Evolutionary conservation across 1,140 invertebrate species (phyloP).

Genomic region (Aphidius ervi): DNA sequence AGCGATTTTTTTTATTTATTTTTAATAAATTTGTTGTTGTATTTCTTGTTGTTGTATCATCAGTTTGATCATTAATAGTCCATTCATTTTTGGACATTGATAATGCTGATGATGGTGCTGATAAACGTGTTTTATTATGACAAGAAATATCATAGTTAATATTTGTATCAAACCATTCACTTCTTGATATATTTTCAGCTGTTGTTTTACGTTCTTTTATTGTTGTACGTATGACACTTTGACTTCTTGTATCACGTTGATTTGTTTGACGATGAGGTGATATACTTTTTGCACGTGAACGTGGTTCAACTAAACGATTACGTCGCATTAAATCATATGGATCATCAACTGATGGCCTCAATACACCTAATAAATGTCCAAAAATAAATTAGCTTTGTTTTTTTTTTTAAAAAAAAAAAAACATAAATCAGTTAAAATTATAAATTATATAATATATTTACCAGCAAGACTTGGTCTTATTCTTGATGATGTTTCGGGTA

Average conservation of each 20-base stretch:
- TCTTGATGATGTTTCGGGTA: slow-evolving; percentile 54
- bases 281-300: slow-evolving; percentile 59
- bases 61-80: too few species aligned
- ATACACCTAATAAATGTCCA: slow-evolving; percentile 33
- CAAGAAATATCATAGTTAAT: neutral
- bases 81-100: neutral
- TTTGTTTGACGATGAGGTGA: slow-evolving; percentile 53
- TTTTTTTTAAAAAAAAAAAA: too few species aligned
- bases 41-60: too few species aligned
- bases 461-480: slow-evolving; percentile 47
- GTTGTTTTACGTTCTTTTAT: slow-evolving; percentile 31
- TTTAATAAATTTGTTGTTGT: neutral
- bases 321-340: slow-evolving; percentile 78
- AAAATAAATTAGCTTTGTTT: too few species aligned
- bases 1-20: slow-evolving; percentile 12
- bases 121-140: slow-evolving; percentile 7
- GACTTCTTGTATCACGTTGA: slow-evolving; percentile 52
- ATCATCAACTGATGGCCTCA: slow-evolving; percentile 53
- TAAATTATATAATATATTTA: slow-evolving; percentile 23
- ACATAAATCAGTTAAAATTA: slow-evolving; percentile 1
- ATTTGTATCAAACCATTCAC: slow-evolving; percentile 46
- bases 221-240: slow-evolving; percentile 53
- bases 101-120: slow-evolving; percentile 16
- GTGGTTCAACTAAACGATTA: slow-evolving; percentile 63
- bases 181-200: slow-evolving; percentile 28